Conservation (phyloP, 2,113 vertebrate species). For the Chaenocephalus aceratus region DNA sequence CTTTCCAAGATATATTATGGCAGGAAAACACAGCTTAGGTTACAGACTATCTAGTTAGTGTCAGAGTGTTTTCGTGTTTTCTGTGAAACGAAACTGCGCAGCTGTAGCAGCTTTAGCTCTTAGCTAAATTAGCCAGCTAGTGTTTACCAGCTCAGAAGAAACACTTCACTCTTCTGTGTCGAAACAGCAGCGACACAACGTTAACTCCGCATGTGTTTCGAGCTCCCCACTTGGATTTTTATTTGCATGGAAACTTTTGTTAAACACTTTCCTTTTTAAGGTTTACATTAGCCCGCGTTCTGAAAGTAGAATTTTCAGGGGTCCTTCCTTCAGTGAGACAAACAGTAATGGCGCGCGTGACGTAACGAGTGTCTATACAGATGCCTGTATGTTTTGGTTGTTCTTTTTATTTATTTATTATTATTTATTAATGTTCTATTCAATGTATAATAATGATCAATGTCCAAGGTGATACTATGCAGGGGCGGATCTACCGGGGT, state of each 20-base stretch:
- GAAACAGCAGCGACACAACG: slow-evolving; percentile 30
- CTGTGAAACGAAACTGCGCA: slow-evolving; percentile 66
- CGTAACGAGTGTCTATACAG: not conserved
- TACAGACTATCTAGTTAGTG: not conserved
- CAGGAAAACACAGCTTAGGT: not conserved
- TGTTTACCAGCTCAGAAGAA: slow-evolving; percentile 59
- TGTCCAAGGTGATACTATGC: no score
- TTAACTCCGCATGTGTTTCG: slow-evolving; percentile 29
- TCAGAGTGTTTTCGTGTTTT: slow-evolving; percentile 39
- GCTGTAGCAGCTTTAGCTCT: slow-evolving; percentile 50
- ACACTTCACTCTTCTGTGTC: slow-evolving; percentile 50
- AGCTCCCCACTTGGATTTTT: slow-evolving; percentile 3
- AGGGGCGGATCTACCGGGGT: no score
- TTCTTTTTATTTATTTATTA: not conserved
- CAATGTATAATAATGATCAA: no score
- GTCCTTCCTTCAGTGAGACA: slow-evolving; percentile 52
- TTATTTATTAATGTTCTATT: no score
- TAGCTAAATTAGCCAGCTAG: slow-evolving; percentile 59
- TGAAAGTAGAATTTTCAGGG: slow-evolving; percentile 46
- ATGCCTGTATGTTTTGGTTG: slow-evolving; percentile 36
- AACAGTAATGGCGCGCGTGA: slow-evolving; percentile 46
- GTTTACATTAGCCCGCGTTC: slow-evolving; percentile 71
- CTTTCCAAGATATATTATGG: not conserved
- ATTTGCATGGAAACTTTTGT: slow-evolving; percentile 25
- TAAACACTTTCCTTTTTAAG: slow-evolving; percentile 33